Conservation (phyloP, 2,888 invertebrate species). For the Mallateleia sp. region DNA sequence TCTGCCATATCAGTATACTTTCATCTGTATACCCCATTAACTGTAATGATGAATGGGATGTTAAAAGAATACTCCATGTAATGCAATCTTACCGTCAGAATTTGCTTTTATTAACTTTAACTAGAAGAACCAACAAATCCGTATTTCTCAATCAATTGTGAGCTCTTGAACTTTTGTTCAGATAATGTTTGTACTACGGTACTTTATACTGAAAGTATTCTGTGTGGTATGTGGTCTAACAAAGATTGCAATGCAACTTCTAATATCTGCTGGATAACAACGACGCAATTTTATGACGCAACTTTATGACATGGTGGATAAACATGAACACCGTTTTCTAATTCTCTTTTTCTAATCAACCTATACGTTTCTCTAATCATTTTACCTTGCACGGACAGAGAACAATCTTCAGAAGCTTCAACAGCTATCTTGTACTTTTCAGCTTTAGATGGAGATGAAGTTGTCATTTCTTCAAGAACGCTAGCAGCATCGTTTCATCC, state of each 20-base stretch:
- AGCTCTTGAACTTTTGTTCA: constrained; percentile 22
- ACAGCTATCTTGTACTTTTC: too few species aligned
- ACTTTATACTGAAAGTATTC: constrained; percentile 28
- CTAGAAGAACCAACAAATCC: constrained; percentile 57
- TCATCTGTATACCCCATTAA: constrained; percentile 25
- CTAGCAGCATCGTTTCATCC: too few species aligned
- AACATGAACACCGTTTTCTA: constrained; percentile 38
- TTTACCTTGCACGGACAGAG: too few species aligned
- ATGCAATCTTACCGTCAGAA: constrained; percentile 44
- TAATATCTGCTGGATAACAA: constrained; percentile 63
- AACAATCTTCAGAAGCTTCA: too few species aligned
- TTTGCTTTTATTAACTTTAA: constrained; percentile 62
- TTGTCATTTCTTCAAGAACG: too few species aligned
- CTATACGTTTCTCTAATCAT: constrained; percentile 50
- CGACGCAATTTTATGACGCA: constrained; percentile 49
- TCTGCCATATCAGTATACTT: constrained; percentile 67
- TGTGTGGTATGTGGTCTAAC: constrained; percentile 51
- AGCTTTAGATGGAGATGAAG: too few species aligned
- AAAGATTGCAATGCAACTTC: constrained; percentile 69
- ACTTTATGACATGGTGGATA: constrained; percentile 67
- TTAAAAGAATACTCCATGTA: constrained; percentile 46
- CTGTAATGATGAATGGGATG: constrained; percentile 56
- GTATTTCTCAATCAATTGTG: constrained; percentile 48
- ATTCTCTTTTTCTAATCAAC: constrained; percentile 52
- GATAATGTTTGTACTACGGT: constrained; percentile 22